A percentile compares a stretch with the other conserved stretches of the same genome.
Evolutionary conservation across 2,888 invertebrate genomes (phyloP).

Genomic region (Sinohyriopsis cumingii): DNA sequence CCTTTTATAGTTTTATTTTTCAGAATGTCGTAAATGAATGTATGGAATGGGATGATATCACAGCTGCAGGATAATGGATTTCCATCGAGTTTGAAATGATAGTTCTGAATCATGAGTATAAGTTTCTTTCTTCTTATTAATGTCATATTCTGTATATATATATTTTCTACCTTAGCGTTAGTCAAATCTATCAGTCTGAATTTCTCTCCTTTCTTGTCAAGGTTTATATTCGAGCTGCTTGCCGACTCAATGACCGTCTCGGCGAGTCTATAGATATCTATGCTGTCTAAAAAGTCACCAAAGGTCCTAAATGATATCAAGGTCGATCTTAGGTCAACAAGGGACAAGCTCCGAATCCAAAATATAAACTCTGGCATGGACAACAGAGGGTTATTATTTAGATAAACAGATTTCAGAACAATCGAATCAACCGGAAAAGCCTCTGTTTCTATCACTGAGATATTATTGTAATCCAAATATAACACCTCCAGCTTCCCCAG

Average conservation of each 20-base stretch:
- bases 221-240: constrained; percentile 7
- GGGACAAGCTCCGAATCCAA: constrained; percentile 11
- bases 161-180: constrained; percentile 2
- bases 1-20: background rate
- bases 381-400: constrained; percentile 15
- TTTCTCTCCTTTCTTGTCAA: constrained; percentile 5
- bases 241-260: constrained; percentile 13
- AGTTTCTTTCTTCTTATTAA: background rate
- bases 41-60: constrained; percentile 11
- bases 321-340: constrained; percentile 12
- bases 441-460: too few relatives aligned
- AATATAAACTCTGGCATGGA: constrained; percentile 19
- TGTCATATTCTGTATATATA: background rate
- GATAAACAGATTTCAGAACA: constrained; percentile 9
- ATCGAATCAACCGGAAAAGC: constrained; percentile 2
- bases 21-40: background rate
- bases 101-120: constrained; percentile 11
- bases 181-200: constrained; percentile 16
- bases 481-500: too few relatives aligned
- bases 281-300: constrained; percentile 6
- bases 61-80: constrained; percentile 18
- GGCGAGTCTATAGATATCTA: constrained; percentile 4
- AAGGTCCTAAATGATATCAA: constrained; percentile 14
- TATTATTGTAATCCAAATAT: too few relatives aligned
- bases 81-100: constrained; percentile 14